phyloP scores from a whole-genome alignment of 2,888 invertebrate species.

The Biston betularia region DNA sequence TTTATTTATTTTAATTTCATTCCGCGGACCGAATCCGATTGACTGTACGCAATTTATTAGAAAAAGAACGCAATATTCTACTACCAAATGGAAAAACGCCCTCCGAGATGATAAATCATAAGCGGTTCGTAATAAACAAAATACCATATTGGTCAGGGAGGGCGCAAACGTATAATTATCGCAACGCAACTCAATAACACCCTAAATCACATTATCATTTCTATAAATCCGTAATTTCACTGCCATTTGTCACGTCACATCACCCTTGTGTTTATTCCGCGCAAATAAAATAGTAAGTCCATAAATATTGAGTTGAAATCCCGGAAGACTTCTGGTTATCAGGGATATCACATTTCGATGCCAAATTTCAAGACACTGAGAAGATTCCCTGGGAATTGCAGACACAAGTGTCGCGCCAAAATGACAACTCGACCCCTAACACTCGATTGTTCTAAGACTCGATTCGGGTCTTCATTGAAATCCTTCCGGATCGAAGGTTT shows the following conservation, averaged over 20 bases:
- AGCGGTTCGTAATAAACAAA: slow-evolving; percentile 50
- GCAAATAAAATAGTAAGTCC: slow-evolving; percentile 24
- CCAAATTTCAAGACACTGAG: slow-evolving; percentile 23
- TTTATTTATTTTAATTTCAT: slow-evolving; percentile 58
- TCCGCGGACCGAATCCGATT: slow-evolving; percentile 45
- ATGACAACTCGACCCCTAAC: slow-evolving; percentile 1
- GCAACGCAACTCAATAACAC: slow-evolving; percentile 47
- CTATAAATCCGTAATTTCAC: slow-evolving; percentile 55
- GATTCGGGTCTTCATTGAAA: slow-evolving; percentile 64
- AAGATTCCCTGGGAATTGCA: slow-evolving; percentile 12
- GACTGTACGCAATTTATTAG: slow-evolving; percentile 49
- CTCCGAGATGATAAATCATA: slow-evolving; percentile 47
- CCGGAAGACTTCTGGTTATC: slow-evolving; percentile 49
- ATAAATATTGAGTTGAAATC: slow-evolving; percentile 39
- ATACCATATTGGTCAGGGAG: slow-evolving; percentile 40
- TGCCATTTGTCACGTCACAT: slow-evolving; percentile 57
- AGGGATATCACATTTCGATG: slow-evolving; percentile 40
- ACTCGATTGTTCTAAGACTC: slow-evolving; percentile 48
- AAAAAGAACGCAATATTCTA: slow-evolving; percentile 49
- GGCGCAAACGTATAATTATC: slow-evolving; percentile 52
- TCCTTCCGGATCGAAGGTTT: slow-evolving; percentile 62
- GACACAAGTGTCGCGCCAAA: slow-evolving; percentile 13
- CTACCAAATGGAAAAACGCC: slow-evolving; percentile 42
- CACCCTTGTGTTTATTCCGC: slow-evolving; percentile 32
- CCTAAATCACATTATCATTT: slow-evolving; percentile 52